These are phyloP conservation scores for Pogonomyrmex californicus DNA, from an alignment of 1,140 invertebrate genomes.

Conservation along the genomic window DNA sequence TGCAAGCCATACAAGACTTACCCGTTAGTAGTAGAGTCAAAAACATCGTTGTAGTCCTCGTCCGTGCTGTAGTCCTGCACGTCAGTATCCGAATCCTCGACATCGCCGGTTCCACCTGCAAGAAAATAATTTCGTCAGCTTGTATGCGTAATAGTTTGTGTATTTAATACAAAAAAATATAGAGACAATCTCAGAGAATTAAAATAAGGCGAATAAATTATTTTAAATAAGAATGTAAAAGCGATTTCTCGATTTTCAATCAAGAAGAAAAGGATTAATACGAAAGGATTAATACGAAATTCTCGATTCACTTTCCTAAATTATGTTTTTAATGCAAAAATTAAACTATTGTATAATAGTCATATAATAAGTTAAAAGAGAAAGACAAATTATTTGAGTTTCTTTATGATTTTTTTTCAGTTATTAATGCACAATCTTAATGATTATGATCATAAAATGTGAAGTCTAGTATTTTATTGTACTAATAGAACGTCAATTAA, in stretches of 20 bases:
- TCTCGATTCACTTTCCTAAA: background rate
- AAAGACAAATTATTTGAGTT: background rate
- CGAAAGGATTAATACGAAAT: background rate
- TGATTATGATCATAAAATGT: background rate
- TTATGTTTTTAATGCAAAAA: background rate
- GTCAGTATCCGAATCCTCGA: slow-evolving; percentile 76
- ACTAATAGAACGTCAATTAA: slow-evolving; percentile 27
- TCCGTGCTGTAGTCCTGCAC: slow-evolving; percentile 80
- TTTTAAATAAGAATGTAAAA: background rate
- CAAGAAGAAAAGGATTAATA: background rate
- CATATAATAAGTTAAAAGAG: background rate
- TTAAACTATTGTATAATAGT: background rate
- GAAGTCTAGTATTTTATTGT: slow-evolving; percentile 8
- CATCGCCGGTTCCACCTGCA: slow-evolving; percentile 71
- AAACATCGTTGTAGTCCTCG: slow-evolving; percentile 80
- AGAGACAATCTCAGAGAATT: background rate
- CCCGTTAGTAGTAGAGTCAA: slow-evolving; percentile 78
- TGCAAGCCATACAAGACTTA: slow-evolving; percentile 55
- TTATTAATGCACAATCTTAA: background rate
- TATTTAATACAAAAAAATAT: background rate
- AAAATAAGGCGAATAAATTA: background rate
- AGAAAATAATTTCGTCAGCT: slow-evolving; percentile 30
- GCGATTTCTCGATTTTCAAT: background rate
- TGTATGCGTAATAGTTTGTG: background rate
- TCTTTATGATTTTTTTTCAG: background rate